Evolutionary conservation across 2,113 vertebrate genomes (phyloP), one percentile per base, ranked within the genome.

Genomic region (Calyptommatus sinebrachiatus): DNA sequence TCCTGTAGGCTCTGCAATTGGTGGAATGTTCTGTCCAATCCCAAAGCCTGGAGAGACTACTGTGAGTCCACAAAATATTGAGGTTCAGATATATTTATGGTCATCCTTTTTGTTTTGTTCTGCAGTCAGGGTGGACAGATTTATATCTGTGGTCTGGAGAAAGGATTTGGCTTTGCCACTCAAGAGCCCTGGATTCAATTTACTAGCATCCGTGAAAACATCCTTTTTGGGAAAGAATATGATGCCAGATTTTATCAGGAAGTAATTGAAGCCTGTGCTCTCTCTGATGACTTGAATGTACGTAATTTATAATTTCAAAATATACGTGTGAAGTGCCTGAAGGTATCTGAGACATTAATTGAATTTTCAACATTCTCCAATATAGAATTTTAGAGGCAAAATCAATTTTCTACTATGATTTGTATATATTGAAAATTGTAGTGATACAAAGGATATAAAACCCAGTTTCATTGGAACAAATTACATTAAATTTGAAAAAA

Each of bases 171-270:
- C 31, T 91, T 99, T 84, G 95, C 94, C 22, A 89, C 95, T 4
- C 98, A 99, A 94, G 98, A 99, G 79, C 95, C 98, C 29, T 99
- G 98, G 98, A 97, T 99, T 86, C 98, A 99, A 91, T 97, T 98
- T 71, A 95, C 96, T 60, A 96, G 97, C n/a, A 95, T 99, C 28
- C 95, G 95, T 24, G 96, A 98, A 88, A 99, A 99, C 92, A 97
- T 99, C 84, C 92, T 99, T 82, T 99, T 99, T 85, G 98, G 98
- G 68, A 96, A 90, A 85, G 86, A 94, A n/a, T 97, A 96, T 50
- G 84, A 97, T 11, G 91, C 93, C n/a, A 82, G 60, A 57, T 94
- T 97, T 35, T 99, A 99, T 45, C 84, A 94, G 80, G 88, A 95
- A 16, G 98, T 98, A 82, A 86, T 99, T 5, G 95, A 98, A 73